These are phyloP conservation scores for Conomelus anceps DNA, from an alignment of 2,888 invertebrate species.

Conservation along the genomic window DNA sequence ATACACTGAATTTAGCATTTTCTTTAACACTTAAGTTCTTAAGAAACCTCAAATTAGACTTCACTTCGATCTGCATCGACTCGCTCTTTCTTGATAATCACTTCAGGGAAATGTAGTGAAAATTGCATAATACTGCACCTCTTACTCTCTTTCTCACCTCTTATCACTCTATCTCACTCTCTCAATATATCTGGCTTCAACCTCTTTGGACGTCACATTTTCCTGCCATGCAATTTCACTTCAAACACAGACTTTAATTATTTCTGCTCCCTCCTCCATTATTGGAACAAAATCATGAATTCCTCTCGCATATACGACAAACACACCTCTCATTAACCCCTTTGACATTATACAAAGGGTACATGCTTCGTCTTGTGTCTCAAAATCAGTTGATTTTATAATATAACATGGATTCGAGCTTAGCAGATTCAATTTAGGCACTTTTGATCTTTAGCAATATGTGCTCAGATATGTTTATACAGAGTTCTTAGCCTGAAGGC, in stretches of 20 bases:
- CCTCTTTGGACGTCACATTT: neutral
- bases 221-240: neutral
- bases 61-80: neutral
- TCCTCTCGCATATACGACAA: too few species aligned
- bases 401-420: neutral
- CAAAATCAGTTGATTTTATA: neutral
- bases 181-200: too few species aligned
- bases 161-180: neutral
- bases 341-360: neutral
- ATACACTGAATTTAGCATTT: neutral
- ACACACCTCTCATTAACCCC: neutral
- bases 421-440: neutral
- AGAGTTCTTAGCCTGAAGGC: neutral
- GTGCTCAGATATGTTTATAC: neutral
- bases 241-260: neutral
- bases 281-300: neutral
- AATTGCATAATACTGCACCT: neutral
- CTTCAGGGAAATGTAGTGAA: neutral
- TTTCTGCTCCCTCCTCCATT: neutral
- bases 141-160: neutral
- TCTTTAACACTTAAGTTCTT: neutral
- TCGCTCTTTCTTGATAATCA: neutral
- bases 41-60: neutral
- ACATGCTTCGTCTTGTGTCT: neutral
- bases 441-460: neutral